A percentile compares a stretch with the other conserved stretches of the same genome.
Conservation (phyloP, 2,888 invertebrate species). For the Lacanobia wlatinum region DNA sequence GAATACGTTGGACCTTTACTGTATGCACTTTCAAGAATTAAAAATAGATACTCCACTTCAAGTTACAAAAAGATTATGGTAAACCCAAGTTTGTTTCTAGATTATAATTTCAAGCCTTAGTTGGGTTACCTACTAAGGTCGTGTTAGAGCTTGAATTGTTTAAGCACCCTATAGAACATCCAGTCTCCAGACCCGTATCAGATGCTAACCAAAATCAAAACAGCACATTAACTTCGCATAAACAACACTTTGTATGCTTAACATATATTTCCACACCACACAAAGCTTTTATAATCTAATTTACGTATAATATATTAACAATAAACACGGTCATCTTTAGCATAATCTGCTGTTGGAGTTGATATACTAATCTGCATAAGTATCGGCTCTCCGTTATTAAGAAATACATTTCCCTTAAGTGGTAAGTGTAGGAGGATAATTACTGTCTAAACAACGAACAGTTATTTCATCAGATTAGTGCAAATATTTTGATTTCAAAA, state of each 20-base stretch:
- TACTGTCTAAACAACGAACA: neutral
- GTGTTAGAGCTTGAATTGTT: too few relatives aligned
- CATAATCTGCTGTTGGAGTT: conserved; percentile 25
- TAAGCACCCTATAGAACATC: too few relatives aligned
- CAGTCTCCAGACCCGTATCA: neutral
- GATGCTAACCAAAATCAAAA: neutral
- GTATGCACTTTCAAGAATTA: too few relatives aligned
- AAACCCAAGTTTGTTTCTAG: too few relatives aligned
- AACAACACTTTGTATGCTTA: conserved; percentile 11
- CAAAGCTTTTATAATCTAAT: conserved; percentile 11
- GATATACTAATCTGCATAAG: conserved; percentile 19
- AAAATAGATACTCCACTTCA: too few relatives aligned
- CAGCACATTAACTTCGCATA: neutral
- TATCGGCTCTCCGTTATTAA: conserved; percentile 15
- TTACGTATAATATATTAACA: conserved; percentile 31
- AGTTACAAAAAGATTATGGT: too few relatives aligned
- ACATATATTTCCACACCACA: conserved; percentile 29
- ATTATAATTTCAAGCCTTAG: too few relatives aligned
- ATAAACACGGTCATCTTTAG: conserved; percentile 32
- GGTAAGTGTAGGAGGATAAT: conserved; percentile 24
- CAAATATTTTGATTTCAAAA: conserved; percentile 17
- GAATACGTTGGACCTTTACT: too few relatives aligned
- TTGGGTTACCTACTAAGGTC: too few relatives aligned
- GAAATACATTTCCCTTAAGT: conserved; percentile 17
- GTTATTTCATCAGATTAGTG: conserved; percentile 12